Base-by-base conservation (phyloP, 2,113 vertebrate genomes). In the Coracopsis vasa region DNA sequence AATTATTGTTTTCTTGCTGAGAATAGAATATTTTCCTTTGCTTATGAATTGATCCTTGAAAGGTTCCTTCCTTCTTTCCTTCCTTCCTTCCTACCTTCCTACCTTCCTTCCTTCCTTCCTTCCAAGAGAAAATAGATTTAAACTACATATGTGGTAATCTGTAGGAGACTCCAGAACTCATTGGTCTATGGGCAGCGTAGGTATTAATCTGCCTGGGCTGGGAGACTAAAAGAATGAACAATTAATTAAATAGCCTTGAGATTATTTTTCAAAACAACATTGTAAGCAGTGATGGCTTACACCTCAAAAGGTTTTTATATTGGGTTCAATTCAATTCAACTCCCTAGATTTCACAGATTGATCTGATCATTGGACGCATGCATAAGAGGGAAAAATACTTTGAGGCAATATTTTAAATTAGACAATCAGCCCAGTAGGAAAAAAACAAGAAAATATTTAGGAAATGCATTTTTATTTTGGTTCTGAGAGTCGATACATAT, bases 191-290 rank as follows among this genome's bases (percentile, higher is more conserved):
- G 88, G 69, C 75, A 94, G 66, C 14, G 11, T 35, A 97, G 51
- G 92, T 97, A 97, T 97, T 97, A 95, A 96, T 96, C 95, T 97
- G 94, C 86, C 92, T 95, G 92, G 65, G 69, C 66, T 77, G 61
- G 61, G 88, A 97, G 94, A 92, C 41, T 82, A 71, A 97, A 97
- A 97, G 92, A 97, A 95, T 70, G 86, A 92, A 96, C 58, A 5
- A 97, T 97, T 98, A 97, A 97, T 97, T 97, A 98, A 98, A 94
- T 92, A 90, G 95, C 96, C 86, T 94, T 93, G 61, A 90, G 94
- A 84, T 95, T 93, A 94, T 96, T 97, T 97, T 97, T 97, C 91
- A 97, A 95, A 98, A 97, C 65, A 78, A 33, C 82, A 94, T 86
- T 93, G 75, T 79, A 97, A 94, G 73, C 64, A 93, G 35, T 82